Percentiles rank a stretch among this genome's conserved stretches.
Evolutionary conservation across 2,888 invertebrate species (phyloP).

Genomic region (Coremacera marginata): DNA sequence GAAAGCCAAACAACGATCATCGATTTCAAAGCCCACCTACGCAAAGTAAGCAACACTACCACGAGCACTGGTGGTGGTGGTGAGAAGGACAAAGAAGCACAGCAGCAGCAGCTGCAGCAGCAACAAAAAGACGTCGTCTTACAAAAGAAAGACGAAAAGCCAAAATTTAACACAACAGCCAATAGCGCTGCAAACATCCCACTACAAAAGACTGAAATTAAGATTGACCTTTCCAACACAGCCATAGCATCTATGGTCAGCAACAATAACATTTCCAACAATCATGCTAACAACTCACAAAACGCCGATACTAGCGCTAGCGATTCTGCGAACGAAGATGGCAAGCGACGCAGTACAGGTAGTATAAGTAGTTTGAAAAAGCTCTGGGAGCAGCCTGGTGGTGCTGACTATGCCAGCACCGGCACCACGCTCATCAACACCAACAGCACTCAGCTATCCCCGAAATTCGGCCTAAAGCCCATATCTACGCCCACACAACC

Average conservation of each 20-base stretch:
- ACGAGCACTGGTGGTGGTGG: slow-evolving; percentile 45
- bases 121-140: slow-evolving; percentile 49
- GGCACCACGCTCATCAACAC: slow-evolving; percentile 55
- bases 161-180: slow-evolving; percentile 49
- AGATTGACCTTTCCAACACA: slow-evolving; percentile 63
- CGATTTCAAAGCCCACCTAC: slow-evolving; percentile 85
- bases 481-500: slow-evolving; percentile 46
- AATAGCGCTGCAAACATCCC: slow-evolving; percentile 40
- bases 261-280: slow-evolving; percentile 50
- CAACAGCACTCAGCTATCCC: slow-evolving; percentile 60
- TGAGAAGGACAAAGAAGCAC: slow-evolving; percentile 53
- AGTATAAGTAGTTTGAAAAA: slow-evolving; percentile 93
- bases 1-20: slow-evolving; percentile 75
- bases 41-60: slow-evolving; percentile 78
- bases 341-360: slow-evolving; percentile 90
- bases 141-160: slow-evolving; percentile 50
- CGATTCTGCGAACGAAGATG: slow-evolving; percentile 71
- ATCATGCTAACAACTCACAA: slow-evolving; percentile 45
- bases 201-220: slow-evolving; percentile 70
- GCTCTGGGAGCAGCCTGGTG: slow-evolving; percentile 88
- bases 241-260: slow-evolving; percentile 59
- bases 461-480: slow-evolving; percentile 73
- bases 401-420: slow-evolving; percentile 61
- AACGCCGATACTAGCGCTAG: slow-evolving; percentile 44
- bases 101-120: slow-evolving; percentile 47